phyloP scores from a whole-genome alignment of 2,113 vertebrate species.

The Platycercus adscitus region DNA sequence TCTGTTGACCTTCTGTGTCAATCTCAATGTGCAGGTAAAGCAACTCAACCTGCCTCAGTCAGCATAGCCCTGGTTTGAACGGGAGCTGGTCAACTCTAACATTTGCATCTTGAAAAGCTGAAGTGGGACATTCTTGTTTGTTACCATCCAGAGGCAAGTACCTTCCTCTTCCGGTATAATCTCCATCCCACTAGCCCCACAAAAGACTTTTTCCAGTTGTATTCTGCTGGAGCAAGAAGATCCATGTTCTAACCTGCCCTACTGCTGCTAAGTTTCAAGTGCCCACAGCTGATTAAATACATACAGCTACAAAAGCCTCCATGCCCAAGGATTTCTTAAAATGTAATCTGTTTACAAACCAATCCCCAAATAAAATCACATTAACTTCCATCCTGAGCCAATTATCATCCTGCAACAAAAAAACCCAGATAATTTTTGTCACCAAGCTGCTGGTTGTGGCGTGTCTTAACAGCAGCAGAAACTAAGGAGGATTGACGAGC shows the following conservation, averaged over 20 bases:
- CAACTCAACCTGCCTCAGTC: not conserved
- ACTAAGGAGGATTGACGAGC: not conserved
- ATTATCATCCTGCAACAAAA: not conserved
- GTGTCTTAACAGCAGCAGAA: not conserved
- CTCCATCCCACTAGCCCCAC: not conserved
- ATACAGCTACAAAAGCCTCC: not conserved
- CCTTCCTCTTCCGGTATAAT: not conserved
- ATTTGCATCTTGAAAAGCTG: not conserved
- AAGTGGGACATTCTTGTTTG: not conserved
- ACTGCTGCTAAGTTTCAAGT: not conserved
- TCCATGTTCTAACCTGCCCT: not conserved
- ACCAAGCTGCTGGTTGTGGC: not conserved
- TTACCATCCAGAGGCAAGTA: not conserved
- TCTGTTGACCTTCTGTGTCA: not conserved
- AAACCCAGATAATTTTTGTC: not conserved
- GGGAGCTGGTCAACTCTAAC: not conserved
- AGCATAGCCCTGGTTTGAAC: not conserved
- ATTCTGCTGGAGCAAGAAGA: not conserved
- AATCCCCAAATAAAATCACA: constrained; percentile 32
- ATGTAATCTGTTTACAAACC: constrained; percentile 32
- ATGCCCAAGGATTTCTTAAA: not conserved
- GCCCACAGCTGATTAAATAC: not conserved
- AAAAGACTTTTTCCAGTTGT: not conserved
- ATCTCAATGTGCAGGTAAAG: not conserved
- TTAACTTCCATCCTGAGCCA: not conserved